Percentiles rank a stretch among this genome's conserved stretches.
Conservation (phyloP, 92 coral and sea anemone genomes). For the Diadumene lineata region DNA sequence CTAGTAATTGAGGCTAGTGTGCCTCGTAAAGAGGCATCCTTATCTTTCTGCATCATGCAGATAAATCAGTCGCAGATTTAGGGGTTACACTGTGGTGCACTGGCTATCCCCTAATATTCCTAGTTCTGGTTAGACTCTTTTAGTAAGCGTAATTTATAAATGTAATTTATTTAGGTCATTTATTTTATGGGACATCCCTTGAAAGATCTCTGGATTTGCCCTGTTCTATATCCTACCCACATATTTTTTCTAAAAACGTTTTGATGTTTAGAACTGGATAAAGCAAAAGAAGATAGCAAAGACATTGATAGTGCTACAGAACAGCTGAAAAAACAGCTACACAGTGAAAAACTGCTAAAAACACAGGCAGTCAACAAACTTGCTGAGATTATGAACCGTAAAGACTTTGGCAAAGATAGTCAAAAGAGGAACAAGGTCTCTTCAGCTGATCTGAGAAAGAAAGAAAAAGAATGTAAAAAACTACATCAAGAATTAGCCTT, state of each 20-base stretch:
- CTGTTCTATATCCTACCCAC: neutral
- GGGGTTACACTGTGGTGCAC: too few relatives aligned
- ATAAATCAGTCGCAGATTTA: too few relatives aligned
- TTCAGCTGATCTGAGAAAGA: conserved; percentile 76
- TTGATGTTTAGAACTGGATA: conserved; percentile 65
- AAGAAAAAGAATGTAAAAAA: conserved; percentile 87
- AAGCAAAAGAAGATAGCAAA: conserved; percentile 72
- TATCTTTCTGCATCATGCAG: too few relatives aligned
- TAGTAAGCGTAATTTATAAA: too few relatives aligned
- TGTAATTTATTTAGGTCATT: too few relatives aligned
- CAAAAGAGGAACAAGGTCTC: conserved; percentile 71
- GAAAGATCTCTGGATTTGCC: too few relatives aligned
- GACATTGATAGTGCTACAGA: conserved; percentile 79
- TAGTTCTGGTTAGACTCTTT: too few relatives aligned
- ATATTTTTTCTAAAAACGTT: neutral
- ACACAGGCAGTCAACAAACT: conserved; percentile 94
- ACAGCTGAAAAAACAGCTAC: conserved; percentile 63
- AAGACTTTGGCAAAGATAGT: conserved; percentile 71
- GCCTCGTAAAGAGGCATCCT: too few relatives aligned
- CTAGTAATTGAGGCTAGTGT: too few relatives aligned
- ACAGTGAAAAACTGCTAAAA: conserved; percentile 67
- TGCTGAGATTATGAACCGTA: conserved; percentile 96
- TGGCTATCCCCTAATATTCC: too few relatives aligned
- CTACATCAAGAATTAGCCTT: conserved; percentile 80
- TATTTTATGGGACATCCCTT: too few relatives aligned